Evolutionary conservation across 2,888 invertebrate species (phyloP).

Genomic region (Orthosia incerta): DNA sequence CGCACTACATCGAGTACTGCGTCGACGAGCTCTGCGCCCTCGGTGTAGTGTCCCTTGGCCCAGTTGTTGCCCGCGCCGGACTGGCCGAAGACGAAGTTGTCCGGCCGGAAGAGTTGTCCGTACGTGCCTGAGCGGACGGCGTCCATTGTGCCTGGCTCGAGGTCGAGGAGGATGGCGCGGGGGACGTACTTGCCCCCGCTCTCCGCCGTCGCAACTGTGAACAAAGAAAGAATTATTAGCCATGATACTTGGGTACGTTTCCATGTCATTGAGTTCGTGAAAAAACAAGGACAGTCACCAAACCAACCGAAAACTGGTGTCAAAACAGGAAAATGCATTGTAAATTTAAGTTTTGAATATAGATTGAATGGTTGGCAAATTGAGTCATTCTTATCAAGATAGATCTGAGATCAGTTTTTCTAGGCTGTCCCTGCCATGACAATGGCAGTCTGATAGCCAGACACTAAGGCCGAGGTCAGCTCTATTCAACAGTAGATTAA

Average conservation of each 20-base stretch:
- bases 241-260: not conserved
- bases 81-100: constrained; percentile 98
- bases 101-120: constrained; percentile 97
- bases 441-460: constrained; percentile 14
- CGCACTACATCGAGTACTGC: constrained; percentile 96
- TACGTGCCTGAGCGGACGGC: constrained; percentile 96
- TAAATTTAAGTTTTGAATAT: constrained; percentile 10
- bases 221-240: constrained; percentile 52
- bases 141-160: constrained; percentile 99
- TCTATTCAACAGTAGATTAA: constrained; percentile 7
- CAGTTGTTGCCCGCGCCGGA: constrained; percentile 96
- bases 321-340: constrained; percentile 33
- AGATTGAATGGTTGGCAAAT: constrained; percentile 2
- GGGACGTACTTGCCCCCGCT: constrained; percentile 98
- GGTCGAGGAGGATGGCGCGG: constrained; percentile 97
- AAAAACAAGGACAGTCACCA: constrained; percentile 7
- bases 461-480: constrained; percentile 13
- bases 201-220: constrained; percentile 96
- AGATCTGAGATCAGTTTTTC: constrained; percentile 26
- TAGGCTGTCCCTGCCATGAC: constrained; percentile 37
- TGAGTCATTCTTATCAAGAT: not conserved
- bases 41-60: constrained; percentile 98
- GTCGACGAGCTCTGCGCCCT: constrained; percentile 96
- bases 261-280: not conserved
- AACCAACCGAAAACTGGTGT: not conserved